Base-by-base conservation (phyloP, 2,113 vertebrate genomes). In the Cephalopholis sonnerati region DNA sequence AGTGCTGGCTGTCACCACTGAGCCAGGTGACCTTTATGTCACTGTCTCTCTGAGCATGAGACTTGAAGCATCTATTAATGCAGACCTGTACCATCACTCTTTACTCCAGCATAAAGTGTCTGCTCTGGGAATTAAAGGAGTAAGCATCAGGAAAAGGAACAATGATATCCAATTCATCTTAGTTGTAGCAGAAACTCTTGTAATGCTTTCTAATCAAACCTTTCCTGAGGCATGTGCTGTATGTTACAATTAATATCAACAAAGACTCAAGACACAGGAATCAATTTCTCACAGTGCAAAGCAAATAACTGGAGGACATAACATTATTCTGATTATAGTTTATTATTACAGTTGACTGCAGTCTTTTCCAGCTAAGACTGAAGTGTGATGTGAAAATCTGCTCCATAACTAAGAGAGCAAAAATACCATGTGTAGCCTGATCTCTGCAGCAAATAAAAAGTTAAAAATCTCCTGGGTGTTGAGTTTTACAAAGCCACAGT, bases 11-110 rank as follows among this genome's bases (percentile, higher is more conserved):
- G 96, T 97, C 97, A 97, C 93, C 89, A 57, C 93, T 95, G 94
- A 96, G 94, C 94, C 95, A 93, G 92, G 94, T 97, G 97, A 98
- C 98, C 97, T 98, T 99, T 96, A 95, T 92, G 89, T 94, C 94
- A 93, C 91, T 86, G 86, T 94, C 93, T 96, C 92, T 94, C 94
- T 93, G 95, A 95, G 93, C 95, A 94, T 90, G 95, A 95, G 94
- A 96, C 96, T 94, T 59, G 84, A 96, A 90, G 96, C 95, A 96
- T 97, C 97, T 96, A 96, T 97, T 96, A 96, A 92, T 93, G 92
- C 91, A 86, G 94, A 92, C 93, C 93, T 89, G 59, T 73, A 85
- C 91, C 94, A 96, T 98, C 96, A 96, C 92, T 97, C 92, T 91
- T 94, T 94, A 87, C 91, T 91, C 91, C 96, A 93, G 93, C 93